A percentile compares a stretch with the other conserved stretches of the same genome.
phyloP scores from a whole-genome alignment of 2,797 vertebrate genomes.

The Enteromius mattozi region DNA sequence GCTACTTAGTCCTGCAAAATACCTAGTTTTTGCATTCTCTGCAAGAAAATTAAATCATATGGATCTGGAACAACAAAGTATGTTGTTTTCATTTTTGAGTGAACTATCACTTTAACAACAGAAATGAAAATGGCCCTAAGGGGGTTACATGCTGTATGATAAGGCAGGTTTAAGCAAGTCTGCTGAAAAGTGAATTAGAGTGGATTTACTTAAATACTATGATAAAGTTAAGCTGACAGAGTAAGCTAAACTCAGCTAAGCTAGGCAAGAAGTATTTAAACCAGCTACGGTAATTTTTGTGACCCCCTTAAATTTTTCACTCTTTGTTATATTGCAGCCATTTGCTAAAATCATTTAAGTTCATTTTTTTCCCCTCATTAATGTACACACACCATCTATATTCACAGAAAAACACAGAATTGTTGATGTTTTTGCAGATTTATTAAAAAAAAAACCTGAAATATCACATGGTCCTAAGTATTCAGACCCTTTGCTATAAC shows the following conservation, averaged over 20 bases:
- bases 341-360: too few relatives aligned
- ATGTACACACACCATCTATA: too few relatives aligned
- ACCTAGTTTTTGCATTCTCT: neutral
- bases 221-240: slow-evolving; percentile 50
- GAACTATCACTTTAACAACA: neutral
- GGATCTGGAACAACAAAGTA: neutral
- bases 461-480: too few relatives aligned
- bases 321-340: too few relatives aligned
- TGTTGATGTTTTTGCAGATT: too few relatives aligned
- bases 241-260: slow-evolving; percentile 39
- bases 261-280: slow-evolving; percentile 11
- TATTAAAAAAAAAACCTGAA: too few relatives aligned
- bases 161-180: slow-evolving; percentile 16
- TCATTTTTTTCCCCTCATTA: too few relatives aligned
- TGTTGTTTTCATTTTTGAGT: neutral
- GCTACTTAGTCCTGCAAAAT: neutral
- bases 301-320: too few relatives aligned
- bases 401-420: too few relatives aligned
- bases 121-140: neutral
- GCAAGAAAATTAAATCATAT: slow-evolving; percentile 1
- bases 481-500: too few relatives aligned
- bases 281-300: neutral
- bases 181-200: slow-evolving; percentile 45
- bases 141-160: slow-evolving; percentile 1
- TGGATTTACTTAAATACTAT: slow-evolving; percentile 34